These are phyloP conservation scores for Stigmatopora nigra DNA, from an alignment of 2,113 vertebrate species.

Conservation along the genomic window DNA sequence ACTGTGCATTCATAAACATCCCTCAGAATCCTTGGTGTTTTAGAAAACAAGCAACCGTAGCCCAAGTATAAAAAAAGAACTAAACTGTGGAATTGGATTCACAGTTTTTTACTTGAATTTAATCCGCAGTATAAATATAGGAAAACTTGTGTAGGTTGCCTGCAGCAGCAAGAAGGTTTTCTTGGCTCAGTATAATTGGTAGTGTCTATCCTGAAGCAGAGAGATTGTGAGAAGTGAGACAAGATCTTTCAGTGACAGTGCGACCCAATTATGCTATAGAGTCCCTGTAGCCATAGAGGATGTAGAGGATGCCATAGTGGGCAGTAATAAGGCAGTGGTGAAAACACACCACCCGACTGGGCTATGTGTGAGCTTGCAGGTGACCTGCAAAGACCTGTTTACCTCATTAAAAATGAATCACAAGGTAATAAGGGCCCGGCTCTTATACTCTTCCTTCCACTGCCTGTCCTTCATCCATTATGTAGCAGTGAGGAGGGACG, in stretches of 20 bases:
- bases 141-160: conserved; percentile 41
- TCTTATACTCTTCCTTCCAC: conserved; percentile 22
- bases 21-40: neutral
- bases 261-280: conserved; percentile 67
- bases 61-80: neutral
- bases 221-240: conserved; percentile 46
- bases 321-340: conserved; percentile 55
- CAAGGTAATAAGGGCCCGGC: conserved; percentile 63
- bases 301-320: conserved; percentile 58
- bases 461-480: conserved; percentile 68
- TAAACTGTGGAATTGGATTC: conserved; percentile 14
- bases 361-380: conserved; percentile 42
- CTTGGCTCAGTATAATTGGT: conserved; percentile 58
- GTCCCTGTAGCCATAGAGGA: conserved; percentile 55
- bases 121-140: conserved; percentile 15
- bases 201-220: conserved; percentile 52
- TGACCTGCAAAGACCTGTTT: conserved; percentile 72
- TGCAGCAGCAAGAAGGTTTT: conserved; percentile 47
- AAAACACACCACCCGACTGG: conserved; percentile 44
- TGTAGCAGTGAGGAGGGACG: conserved; percentile 56
- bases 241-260: conserved; percentile 60
- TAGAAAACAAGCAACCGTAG: neutral
- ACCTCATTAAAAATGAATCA: conserved; percentile 74
- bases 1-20: neutral
- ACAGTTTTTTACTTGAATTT: conserved; percentile 9